Base-by-base conservation (phyloP, 92 coral and sea anemone species). In the Epizoanthus rinbou region DNA sequence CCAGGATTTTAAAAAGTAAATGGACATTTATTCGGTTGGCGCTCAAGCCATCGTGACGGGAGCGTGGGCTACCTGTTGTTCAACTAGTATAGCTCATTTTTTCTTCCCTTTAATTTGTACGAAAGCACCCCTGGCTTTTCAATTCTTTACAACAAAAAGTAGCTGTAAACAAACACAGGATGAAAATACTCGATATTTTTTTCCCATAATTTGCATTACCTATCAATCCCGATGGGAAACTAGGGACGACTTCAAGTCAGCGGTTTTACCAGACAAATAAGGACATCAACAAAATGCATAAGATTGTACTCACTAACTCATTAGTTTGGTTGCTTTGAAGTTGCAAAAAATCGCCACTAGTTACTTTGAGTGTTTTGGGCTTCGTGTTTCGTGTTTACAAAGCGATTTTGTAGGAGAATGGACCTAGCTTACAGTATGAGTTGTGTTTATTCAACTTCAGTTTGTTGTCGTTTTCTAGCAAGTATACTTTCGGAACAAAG, bases 61-160 rank as follows among this genome's bases (percentile, higher is more conserved):
- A 52, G 57, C 57, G 57, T 52, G 57, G 57, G 57, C 57, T 52
- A 52, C 57, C 57, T 52, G 57, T 52, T 6, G 57, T 52, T 52
- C 57, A 52, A 13, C 57, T 52, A 52, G 57, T 52, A 52, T 52
- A 52, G 57, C 57, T 52, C 57, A 52, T 52, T 52, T 52, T 52
- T 52, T 52, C 6, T 52, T 52, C 57, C 57, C 57, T 52, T 52
- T 52, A 52, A 52, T 52, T 52, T 52, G 57, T 52, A 52, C 57
- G 57, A 52, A 52, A 52, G 57, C 57, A 52, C 57, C 57, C 57
- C 13, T 52, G 57, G 57, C 57, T 52, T 52, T 52, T 52, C 57
- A 52, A n/a, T 62, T 33, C 75, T 47, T 15, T 74, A 9, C 57
- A 43, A 68, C 62, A 56, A n/a, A 81, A 81, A 59, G 65, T 59